These are phyloP conservation scores for Bergia puertoricense DNA, from an alignment of 92 coral and sea anemone species.

Conservation along the genomic window DNA sequence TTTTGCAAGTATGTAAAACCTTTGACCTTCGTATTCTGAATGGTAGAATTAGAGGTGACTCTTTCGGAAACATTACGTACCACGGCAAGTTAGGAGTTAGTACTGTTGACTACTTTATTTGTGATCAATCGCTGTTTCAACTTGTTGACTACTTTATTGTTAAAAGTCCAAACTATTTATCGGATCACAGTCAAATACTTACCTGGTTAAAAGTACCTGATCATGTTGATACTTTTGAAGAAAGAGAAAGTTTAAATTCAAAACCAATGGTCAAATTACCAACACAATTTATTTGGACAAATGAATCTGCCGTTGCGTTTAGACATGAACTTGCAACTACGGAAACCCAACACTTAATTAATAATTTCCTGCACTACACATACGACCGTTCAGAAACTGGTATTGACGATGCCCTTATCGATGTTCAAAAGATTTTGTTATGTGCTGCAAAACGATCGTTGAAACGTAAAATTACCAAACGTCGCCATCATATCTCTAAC, in stretches of 20 bases:
- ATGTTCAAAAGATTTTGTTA: background rate
- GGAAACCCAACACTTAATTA: slow-evolving; percentile 1
- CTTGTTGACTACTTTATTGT: background rate
- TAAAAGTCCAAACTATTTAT: background rate
- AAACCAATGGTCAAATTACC: slow-evolving; percentile 20
- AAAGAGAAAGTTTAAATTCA: background rate
- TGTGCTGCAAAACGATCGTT: background rate
- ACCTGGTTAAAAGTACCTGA: background rate
- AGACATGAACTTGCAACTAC: slow-evolving; percentile 18
- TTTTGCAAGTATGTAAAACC: no score
- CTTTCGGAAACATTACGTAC: background rate
- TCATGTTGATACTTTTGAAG: background rate
- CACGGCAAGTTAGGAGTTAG: background rate
- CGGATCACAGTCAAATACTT: slow-evolving; percentile 12
- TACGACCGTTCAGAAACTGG: background rate
- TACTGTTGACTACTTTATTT: slow-evolving; percentile 3
- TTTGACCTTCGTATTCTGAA: no score
- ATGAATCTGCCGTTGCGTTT: background rate
- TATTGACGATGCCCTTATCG: background rate
- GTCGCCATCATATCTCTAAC: background rate
- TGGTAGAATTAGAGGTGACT: no score
- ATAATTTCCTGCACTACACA: background rate
- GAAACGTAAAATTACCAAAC: background rate
- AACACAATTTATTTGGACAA: background rate
- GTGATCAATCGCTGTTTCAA: background rate